A percentile compares a stretch with the other conserved stretches of the same genome.
These are phyloP conservation scores for Eclectus roratus DNA, from an alignment of 2,113 vertebrate genomes.

Conservation along the genomic window DNA sequence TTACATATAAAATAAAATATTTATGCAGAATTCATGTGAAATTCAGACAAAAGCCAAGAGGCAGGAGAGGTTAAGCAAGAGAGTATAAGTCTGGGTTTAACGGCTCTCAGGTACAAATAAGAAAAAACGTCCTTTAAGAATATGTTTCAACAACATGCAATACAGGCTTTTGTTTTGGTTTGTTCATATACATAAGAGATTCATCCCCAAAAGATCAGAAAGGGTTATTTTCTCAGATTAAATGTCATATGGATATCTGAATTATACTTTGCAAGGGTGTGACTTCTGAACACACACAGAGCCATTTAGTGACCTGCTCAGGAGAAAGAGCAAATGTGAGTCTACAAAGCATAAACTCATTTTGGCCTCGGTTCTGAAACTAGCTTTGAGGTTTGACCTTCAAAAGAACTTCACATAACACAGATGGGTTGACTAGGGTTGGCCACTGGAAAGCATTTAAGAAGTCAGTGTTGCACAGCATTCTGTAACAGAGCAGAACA, in stretches of 20 bases:
- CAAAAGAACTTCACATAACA: background rate
- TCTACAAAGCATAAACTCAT: background rate
- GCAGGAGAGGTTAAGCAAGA: background rate
- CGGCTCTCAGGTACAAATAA: background rate
- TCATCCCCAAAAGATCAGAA: background rate
- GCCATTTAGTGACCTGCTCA: background rate
- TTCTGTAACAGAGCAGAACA: background rate
- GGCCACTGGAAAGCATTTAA: constrained; percentile 16
- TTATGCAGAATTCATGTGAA: background rate
- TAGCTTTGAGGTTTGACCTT: constrained; percentile 2
- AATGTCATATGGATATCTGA: background rate
- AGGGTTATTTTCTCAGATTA: background rate
- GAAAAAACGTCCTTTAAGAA: background rate
- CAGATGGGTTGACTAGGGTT: background rate
- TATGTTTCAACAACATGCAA: background rate
- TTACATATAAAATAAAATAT: background rate
- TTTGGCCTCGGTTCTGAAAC: background rate
- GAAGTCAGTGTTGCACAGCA: background rate
- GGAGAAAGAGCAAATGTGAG: background rate
- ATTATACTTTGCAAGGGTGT: background rate
- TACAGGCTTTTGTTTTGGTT: background rate
- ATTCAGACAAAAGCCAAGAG: background rate
- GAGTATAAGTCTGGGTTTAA: background rate
- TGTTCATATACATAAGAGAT: background rate
- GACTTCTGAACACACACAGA: background rate